Evolutionary conservation across 1,140 invertebrate species (phyloP), one percentile per base, ranked within the genome.

Genomic region (Rhopalosiphum padi): DNA sequence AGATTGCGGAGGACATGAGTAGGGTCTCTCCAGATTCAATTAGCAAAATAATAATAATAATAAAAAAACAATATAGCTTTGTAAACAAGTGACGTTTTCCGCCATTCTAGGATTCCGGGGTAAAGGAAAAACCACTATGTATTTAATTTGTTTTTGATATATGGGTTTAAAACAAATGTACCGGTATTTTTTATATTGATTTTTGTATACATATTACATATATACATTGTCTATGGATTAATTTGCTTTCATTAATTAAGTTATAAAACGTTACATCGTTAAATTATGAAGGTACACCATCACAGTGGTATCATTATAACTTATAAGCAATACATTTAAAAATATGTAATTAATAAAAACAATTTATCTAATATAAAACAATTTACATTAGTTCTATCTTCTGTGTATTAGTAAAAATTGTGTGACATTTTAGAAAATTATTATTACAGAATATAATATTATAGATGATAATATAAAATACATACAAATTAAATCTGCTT

Each of bases 11-110:
- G 91, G 91, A 51, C 41, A 77, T 41, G 68, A 77, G 55, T 55
- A 55, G 88, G 88, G 88, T 89, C 21, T 89, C 88, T 37, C 35
- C 25, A 43, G 37, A 90, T 90, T 90, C 89, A 90, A 90, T 90
- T 90, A 90, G 25, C 68, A 43, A 43, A 43, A 89, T 55, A 89
- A 89, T 23, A 53, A 48, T 77, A 77, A 87, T 21, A 87, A 89
- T 30, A 88, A 88, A 88, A 88, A 88, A 35, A 88, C 35, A 43
- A 68, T 43, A 68, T 68, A 43, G 37, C 55, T 60, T 55, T 30
- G 88, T 60, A 60, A 90, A 60, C 53, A 90, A 60, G 35, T 25
- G 37, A 90, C 43, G 48, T 89, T 89, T 88, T 89, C 87, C 35
- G n/a, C 88, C 35, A 30, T 60, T 37, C 37, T 2, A 2, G 30